A percentile compares a stretch with the other conserved stretches of the same genome.
phyloP scores from a whole-genome alignment of 1,140 invertebrate species.

The Lordiphosa stackelbergi region DNA sequence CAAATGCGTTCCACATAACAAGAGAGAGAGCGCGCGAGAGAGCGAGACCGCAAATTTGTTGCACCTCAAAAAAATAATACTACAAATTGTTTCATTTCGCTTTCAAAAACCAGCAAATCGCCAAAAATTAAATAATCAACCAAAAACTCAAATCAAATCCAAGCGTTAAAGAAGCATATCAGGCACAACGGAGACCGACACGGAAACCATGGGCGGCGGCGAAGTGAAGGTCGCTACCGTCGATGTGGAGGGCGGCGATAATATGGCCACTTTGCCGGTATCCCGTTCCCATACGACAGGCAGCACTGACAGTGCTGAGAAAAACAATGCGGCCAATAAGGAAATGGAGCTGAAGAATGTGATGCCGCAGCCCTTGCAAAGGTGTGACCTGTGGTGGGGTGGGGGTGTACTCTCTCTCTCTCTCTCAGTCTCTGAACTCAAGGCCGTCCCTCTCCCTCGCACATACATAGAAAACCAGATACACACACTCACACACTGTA shows the following conservation, averaged over 20 bases:
- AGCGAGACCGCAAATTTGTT: constrained; percentile 26
- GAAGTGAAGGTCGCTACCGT: constrained; percentile 92
- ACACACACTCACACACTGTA: constrained; percentile 15
- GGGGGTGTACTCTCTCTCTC: neutral
- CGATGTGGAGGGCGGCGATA: constrained; percentile 88
- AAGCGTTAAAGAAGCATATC: constrained; percentile 17
- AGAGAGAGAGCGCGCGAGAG: constrained; percentile 1
- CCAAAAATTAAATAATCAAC: constrained; percentile 5
- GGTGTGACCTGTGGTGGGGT: constrained; percentile 77
- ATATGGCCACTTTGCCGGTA: constrained; percentile 90
- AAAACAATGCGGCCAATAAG: constrained; percentile 89
- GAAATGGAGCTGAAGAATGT: constrained; percentile 91
- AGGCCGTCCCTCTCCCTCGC: constrained; percentile 3
- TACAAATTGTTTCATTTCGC: constrained; percentile 63
- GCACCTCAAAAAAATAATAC: constrained; percentile 20
- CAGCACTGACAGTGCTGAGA: constrained; percentile 84
- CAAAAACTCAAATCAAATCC: neutral
- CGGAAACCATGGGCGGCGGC: constrained; percentile 81
- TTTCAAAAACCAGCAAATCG: constrained; percentile 13
- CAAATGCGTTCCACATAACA: constrained; percentile 6
- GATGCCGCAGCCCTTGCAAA: constrained; percentile 87
- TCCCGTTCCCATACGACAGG: constrained; percentile 82
- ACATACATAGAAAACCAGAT: constrained; percentile 3
- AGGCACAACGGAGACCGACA: constrained; percentile 70
- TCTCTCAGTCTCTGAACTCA: neutral